Conservation (phyloP, 1,140 invertebrate species). For the Aleiodes sp. region DNA sequence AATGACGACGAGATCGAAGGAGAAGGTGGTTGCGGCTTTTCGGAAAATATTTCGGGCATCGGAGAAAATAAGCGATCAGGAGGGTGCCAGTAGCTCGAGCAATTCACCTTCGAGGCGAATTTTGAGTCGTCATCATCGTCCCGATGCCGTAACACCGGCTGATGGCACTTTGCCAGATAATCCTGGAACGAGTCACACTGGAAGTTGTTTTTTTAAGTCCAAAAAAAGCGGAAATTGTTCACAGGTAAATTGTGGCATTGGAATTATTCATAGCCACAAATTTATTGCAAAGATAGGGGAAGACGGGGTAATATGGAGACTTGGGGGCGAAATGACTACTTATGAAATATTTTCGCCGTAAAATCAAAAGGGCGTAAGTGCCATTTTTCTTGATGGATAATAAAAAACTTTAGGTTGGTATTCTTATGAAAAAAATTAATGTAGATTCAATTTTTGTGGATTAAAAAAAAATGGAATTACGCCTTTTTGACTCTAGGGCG, state of each 20-base stretch:
- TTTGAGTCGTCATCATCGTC: constrained; percentile 65
- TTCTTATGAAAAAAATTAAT: too few relatives aligned
- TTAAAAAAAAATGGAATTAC: too few relatives aligned
- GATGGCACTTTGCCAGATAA: constrained; percentile 68
- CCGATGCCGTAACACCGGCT: constrained; percentile 73
- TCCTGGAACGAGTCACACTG: constrained; percentile 60
- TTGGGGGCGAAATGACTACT: too few relatives aligned
- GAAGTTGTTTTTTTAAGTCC: constrained; percentile 55
- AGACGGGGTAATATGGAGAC: too few relatives aligned
- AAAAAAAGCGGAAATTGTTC: constrained; percentile 50
- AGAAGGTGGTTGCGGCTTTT: constrained; percentile 78
- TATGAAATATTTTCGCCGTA: too few relatives aligned
- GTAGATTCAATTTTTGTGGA: too few relatives aligned
- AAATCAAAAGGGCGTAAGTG: too few relatives aligned
- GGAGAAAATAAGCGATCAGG: constrained; percentile 70
- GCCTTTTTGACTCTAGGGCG: too few relatives aligned
- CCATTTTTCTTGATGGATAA: too few relatives aligned
- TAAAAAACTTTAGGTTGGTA: too few relatives aligned
- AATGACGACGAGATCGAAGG: constrained; percentile 79
- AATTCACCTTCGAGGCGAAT: constrained; percentile 73
- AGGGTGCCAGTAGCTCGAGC: constrained; percentile 64
- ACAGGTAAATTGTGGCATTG: constrained; percentile 29
- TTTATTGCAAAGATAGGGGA: not conserved
- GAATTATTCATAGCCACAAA: not conserved
- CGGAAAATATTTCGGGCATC: constrained; percentile 78